phyloP scores from a whole-genome alignment of 1,140 invertebrate genomes.

The Brachionus rotundiformis region DNA sequence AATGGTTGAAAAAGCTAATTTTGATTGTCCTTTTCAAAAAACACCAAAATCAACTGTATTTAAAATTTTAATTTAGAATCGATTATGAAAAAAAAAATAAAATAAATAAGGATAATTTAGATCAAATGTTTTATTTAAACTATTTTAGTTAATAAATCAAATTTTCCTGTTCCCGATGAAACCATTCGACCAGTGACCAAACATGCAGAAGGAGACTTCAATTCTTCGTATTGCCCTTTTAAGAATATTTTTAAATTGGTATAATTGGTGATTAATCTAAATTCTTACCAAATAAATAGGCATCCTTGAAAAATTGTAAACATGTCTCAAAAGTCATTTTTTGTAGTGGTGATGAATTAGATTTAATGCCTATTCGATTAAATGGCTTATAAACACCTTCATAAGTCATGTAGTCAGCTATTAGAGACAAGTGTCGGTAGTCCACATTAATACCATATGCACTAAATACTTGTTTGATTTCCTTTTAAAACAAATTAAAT shows the following conservation, averaged over 20 bases:
- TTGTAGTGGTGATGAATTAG: slow-evolving; percentile 84
- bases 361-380: slow-evolving; percentile 83
- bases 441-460: slow-evolving; percentile 95
- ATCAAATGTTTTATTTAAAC: slow-evolving; percentile 18
- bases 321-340: slow-evolving; percentile 98
- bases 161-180: slow-evolving; percentile 79
- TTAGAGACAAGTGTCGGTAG: slow-evolving; percentile 83
- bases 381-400: slow-evolving; percentile 84
- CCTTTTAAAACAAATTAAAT: slow-evolving; percentile 63
- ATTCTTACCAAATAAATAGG: slow-evolving; percentile 70
- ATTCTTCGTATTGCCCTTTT: slow-evolving; percentile 72
- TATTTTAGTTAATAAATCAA: slow-evolving; percentile 66
- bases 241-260: slow-evolving; percentile 36
- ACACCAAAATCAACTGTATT: too few relatives aligned
- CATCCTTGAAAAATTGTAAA: slow-evolving; percentile 79
- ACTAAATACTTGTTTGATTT: slow-evolving; percentile 87
- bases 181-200: slow-evolving; percentile 82
- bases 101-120: neutral
- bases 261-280: neutral
- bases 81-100: neutral
- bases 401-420: slow-evolving; percentile 97
- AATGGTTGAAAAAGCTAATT: too few relatives aligned
- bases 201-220: slow-evolving; percentile 83
- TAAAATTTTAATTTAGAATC: too few relatives aligned
- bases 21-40: too few relatives aligned